These are phyloP conservation scores for Mionectes macconnelli DNA, from an alignment of 2,113 vertebrate genomes.

Conservation along the genomic window DNA sequence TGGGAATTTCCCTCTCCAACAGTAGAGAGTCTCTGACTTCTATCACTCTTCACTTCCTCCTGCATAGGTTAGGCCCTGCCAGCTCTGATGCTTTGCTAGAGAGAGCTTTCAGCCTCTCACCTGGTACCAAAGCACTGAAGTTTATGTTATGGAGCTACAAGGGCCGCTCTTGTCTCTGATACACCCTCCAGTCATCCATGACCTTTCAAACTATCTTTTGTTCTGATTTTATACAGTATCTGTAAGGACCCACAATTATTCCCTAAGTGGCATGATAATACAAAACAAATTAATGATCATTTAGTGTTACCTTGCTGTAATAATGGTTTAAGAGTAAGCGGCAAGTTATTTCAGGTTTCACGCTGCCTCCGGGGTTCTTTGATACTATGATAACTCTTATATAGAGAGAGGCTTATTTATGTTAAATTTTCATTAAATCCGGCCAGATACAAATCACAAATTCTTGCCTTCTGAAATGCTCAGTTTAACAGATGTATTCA, in stretches of 20 bases:
- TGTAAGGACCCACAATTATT: not conserved
- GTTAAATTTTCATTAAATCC: not conserved
- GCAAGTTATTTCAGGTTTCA: not conserved
- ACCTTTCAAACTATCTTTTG: not conserved
- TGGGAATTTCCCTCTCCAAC: not conserved
- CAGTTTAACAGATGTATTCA: not conserved
- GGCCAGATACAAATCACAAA: not conserved
- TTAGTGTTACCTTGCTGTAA: not conserved
- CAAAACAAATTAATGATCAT: not conserved
- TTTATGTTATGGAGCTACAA: not conserved
- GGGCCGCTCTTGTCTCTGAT: not conserved
- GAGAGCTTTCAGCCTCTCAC: not conserved
- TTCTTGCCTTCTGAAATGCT: not conserved
- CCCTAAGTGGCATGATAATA: not conserved
- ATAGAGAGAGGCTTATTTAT: not conserved
- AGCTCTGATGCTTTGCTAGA: not conserved
- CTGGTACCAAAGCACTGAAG: not conserved
- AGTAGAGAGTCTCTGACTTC: not conserved
- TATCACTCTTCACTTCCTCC: not conserved
- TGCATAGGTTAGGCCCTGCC: not conserved
- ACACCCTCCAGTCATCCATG: not conserved
- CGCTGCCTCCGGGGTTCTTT: not conserved
- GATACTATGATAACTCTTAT: not conserved
- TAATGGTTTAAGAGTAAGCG: not conserved
- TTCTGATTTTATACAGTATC: not conserved